Base-by-base conservation (phyloP, 1,140 invertebrate species). In the Musca vetustissima region DNA sequence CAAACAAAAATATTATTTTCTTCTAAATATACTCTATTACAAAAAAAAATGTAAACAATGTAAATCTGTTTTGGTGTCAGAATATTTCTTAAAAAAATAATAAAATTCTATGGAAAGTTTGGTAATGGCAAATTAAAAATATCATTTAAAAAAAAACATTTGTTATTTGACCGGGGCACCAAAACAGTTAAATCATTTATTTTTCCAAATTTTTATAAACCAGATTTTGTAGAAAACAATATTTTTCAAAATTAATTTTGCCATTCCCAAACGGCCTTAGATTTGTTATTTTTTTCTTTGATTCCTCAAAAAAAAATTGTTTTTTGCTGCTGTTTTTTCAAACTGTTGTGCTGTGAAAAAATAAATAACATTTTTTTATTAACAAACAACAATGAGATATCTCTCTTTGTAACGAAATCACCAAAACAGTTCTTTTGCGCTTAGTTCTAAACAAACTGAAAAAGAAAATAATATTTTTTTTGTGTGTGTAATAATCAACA, bases 171-270 rank as follows among this genome's bases (percentile, higher is more conserved):
- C 25, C 53, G 66, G 57, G 88, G 88, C 89, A 89, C 89, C 89
- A 90, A 90, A 90, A 90, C 89, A 87, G 85, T 68, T 55, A 43
- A 55, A n/a, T 24, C 21, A 19, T 53, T 19, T 21, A 24, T 50
- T 15, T 59, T 59, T 55, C 17, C 84, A 86, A 86, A 86, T 3
- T 28, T 28, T 4, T 28, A 28, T 28, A 4, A 8, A 8, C 8
- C 8, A 4, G 28, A 28, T 28, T 28, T 4, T 28, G 28, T 28
- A 28, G 3, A n/a, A n/a, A n/a, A n/a, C n/a, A n/a, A 28, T 28
- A 28, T 28, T 3, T 28, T 28, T 7, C 49, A 70, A 53, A 64
- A 59, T 25, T 8, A 43, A 28, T 32, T 67, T 72, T 85, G 64
- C 69, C 69, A 66, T 61, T 67, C 84, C 68, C 70, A 72, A 70